Evolutionary conservation across 2,113 vertebrate species (phyloP), one percentile per base, ranked within the genome.

Genomic region (Pica pica): DNA sequence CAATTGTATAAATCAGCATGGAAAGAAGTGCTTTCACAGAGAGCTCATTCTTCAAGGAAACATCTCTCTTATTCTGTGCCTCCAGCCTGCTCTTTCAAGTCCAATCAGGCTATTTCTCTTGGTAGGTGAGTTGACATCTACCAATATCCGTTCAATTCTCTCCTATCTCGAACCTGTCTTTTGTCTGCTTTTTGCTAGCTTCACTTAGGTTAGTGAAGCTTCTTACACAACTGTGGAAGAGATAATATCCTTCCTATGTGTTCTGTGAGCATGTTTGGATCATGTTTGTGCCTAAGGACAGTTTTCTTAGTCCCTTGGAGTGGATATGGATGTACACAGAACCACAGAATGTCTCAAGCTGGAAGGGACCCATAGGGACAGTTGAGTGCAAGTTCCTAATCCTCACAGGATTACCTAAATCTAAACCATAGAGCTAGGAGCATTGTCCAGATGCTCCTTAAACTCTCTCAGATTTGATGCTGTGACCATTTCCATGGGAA

Each of bases 251-350:
- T 81, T 74, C 17, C n/a, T 28, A 3, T 23, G 12, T 52, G 11
- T 41, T 80, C n/a, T 56, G 19, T 20, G 13, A 55, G 17, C 19
- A 16, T 56, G 10, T 8, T 4, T 15, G 8, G 18, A 2, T 52
- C 17, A 31, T 33, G 2, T 1, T 6, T n/a, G 7, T 39, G 9
- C 60, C 35, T 49, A 30, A 53, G 6, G 1, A 3, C 9, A 44
- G 10, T 52, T 28, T 65, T 70, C 31, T 60, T 61, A 56, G 26
- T 10, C 14, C 7, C 1, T 46, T 41, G 27, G 57, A 53, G 6
- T 12, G n/a, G 17, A 37, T 26, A 8, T 47, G 11, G 7, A 7
- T 65, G 11, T 75, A 61, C 22, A 39, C 5, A 55, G 13, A 71
- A n/a, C 23, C 16, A 78, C 2, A 35, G n/a, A 81, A 77, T 50